These are phyloP conservation scores for Euura lappo DNA, from an alignment of 1,140 invertebrate species.

Conservation along the genomic window DNA sequence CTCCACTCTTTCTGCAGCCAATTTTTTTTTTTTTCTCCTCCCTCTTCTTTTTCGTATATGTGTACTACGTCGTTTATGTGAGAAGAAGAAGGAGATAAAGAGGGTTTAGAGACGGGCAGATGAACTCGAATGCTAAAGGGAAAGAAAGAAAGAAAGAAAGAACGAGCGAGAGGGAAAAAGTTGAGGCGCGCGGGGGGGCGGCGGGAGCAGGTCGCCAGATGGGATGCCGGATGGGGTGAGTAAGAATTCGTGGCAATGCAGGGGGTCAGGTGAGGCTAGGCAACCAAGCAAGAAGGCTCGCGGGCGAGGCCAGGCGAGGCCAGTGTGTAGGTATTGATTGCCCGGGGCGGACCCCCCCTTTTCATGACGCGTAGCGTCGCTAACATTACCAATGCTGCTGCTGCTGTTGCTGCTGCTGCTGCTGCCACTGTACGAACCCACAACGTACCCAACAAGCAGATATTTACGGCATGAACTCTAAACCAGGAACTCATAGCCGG, in stretches of 20 bases:
- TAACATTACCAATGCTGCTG: neutral
- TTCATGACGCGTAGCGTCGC: neutral
- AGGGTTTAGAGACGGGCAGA: neutral
- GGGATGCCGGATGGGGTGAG: slow-evolving; percentile 37
- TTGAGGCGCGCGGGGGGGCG: slow-evolving; percentile 28
- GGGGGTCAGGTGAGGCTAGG: slow-evolving; percentile 2
- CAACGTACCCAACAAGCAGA: no score
- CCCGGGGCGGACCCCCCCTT: neutral
- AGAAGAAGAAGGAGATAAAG: no score
- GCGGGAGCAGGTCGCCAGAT: slow-evolving; percentile 51
- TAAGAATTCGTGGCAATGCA: slow-evolving; percentile 3
- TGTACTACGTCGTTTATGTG: neutral
- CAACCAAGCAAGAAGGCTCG: slow-evolving; percentile 1
- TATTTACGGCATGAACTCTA: no score
- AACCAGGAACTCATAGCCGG: no score
- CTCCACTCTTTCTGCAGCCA: neutral
- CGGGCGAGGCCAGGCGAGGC: slow-evolving; percentile 30
- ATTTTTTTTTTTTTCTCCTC: no score
- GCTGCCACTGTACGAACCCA: neutral
- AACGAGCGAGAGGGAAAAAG: neutral
- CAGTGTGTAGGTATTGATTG: slow-evolving; percentile 11
- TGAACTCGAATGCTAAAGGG: neutral
- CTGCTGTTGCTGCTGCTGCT: neutral
- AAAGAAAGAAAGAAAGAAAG: slow-evolving; percentile 11
- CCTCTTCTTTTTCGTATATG: neutral